These are phyloP conservation scores for Neodiprion fabricii DNA, from an alignment of 1,140 invertebrate species.

Conservation along the genomic window DNA sequence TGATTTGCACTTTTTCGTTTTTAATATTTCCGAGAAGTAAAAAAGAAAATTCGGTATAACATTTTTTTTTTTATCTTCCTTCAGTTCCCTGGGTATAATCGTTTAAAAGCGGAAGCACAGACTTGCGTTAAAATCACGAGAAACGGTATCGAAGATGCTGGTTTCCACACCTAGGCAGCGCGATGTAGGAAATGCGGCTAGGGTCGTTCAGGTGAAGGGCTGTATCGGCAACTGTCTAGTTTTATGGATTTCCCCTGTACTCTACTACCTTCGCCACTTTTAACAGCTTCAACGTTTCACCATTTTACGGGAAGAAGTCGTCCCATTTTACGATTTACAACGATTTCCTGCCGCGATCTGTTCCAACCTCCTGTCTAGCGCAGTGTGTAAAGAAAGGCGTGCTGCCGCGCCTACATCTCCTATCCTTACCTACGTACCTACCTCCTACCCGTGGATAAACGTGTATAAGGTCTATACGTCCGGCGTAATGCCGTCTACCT, in stretches of 20 bases:
- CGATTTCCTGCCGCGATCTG: conserved; percentile 46
- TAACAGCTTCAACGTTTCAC: conserved; percentile 3
- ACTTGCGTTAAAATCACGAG: no score
- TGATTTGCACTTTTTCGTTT: no score
- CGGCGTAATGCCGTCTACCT: not conserved
- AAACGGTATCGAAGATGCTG: no score
- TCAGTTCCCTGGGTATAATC: no score
- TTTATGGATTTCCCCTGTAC: conserved; percentile 44
- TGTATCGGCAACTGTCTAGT: conserved; percentile 43
- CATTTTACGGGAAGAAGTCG: conserved; percentile 41
- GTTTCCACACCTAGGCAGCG: no score
- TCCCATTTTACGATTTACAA: conserved; percentile 52
- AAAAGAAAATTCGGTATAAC: no score
- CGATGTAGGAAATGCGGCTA: conserved; percentile 1
- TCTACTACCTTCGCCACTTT: conserved; percentile 5
- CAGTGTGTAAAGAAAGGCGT: conserved; percentile 29
- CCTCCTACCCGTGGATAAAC: not conserved
- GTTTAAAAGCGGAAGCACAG: no score
- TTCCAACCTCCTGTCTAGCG: conserved; percentile 25
- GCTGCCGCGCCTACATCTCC: conserved; percentile 14
- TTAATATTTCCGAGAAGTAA: no score
- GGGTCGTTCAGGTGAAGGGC: conserved; percentile 1
- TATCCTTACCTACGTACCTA: not conserved
- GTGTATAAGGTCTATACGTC: no score
- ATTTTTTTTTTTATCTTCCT: no score